phyloP scores from a whole-genome alignment of 2,888 invertebrate genomes.

The Enchytraeus crypticus region DNA sequence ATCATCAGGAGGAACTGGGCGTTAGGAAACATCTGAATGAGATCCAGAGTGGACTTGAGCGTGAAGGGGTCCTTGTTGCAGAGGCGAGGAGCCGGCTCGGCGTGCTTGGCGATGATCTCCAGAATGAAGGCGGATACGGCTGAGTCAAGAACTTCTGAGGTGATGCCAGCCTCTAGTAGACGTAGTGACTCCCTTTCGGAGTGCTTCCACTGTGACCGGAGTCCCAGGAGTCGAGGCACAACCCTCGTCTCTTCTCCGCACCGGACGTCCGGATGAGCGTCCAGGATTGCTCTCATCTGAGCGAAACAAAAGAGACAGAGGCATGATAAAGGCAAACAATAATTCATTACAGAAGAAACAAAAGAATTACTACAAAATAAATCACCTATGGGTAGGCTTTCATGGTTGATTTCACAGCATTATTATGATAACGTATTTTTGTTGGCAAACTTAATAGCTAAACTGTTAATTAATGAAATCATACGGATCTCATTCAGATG shows the following conservation, averaged over 20 bases:
- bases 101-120: constrained; percentile 66
- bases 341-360: too few species aligned
- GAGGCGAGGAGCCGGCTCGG: constrained; percentile 82
- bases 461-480: too few species aligned
- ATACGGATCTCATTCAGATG: too few species aligned
- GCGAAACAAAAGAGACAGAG: too few species aligned
- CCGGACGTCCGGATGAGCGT: constrained; percentile 91
- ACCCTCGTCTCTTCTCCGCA: constrained; percentile 93
- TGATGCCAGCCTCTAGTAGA: constrained; percentile 54
- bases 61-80: constrained; percentile 99
- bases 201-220: constrained; percentile 89
- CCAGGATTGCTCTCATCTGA: constrained; percentile 94
- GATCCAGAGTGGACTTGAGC: constrained; percentile 88
- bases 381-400: too few species aligned
- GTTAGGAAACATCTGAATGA: constrained; percentile 89
- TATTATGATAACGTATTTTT: too few species aligned
- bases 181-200: constrained; percentile 54
- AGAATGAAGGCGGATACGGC: constrained; percentile 93
- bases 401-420: too few species aligned
- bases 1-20: constrained; percentile 97
- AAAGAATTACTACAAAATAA: too few species aligned
- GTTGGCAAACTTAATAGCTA: too few species aligned
- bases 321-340: too few species aligned
- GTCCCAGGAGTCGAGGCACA: constrained; percentile 87
- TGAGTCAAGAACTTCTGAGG: constrained; percentile 81